Evolutionary conservation across 2,113 vertebrate genomes (phyloP).

Genomic region (Spea multiplicata): DNA sequence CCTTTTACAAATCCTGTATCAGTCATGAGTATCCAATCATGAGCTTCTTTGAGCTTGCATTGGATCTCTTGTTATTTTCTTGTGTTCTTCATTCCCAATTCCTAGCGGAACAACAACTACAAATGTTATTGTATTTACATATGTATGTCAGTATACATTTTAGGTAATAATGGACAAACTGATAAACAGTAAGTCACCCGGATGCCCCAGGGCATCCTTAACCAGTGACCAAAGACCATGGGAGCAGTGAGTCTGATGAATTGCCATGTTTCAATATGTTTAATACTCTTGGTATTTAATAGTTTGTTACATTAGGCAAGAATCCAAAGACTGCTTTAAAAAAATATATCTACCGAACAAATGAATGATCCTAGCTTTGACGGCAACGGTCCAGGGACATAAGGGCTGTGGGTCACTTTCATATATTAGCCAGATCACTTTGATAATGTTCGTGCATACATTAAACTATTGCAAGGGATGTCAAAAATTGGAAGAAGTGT

Average conservation of each 20-base stretch:
- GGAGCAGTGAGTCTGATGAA: constrained; percentile 23
- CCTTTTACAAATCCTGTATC: not conserved
- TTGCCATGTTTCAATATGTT: constrained; percentile 39
- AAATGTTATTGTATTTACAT: not conserved
- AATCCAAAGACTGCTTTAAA: constrained; percentile 31
- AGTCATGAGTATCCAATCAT: not conserved
- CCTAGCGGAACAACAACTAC: not conserved
- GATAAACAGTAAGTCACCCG: constrained; percentile 33
- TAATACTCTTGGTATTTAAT: constrained; percentile 20
- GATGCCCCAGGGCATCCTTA: constrained; percentile 24
- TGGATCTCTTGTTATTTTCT: not conserved
- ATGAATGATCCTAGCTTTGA: constrained; percentile 13
- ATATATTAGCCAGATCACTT: constrained; percentile 25
- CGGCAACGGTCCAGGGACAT: constrained; percentile 20
- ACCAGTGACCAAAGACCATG: constrained; percentile 38
- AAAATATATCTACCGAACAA: constrained; percentile 24
- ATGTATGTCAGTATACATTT: not conserved
- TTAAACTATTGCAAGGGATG: too few species aligned
- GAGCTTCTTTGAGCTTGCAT: not conserved
- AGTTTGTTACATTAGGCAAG: constrained; percentile 39
- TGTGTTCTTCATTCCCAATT: not conserved
- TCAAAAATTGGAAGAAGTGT: too few species aligned
- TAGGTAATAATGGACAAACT: too few species aligned
- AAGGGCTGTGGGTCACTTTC: not conserved
- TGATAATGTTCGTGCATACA: constrained; percentile 12